Percentiles rank a stretch among this genome's conserved stretches.
Evolutionary conservation across 2,113 vertebrate species (phyloP).

Genomic region (Ia io): DNA sequence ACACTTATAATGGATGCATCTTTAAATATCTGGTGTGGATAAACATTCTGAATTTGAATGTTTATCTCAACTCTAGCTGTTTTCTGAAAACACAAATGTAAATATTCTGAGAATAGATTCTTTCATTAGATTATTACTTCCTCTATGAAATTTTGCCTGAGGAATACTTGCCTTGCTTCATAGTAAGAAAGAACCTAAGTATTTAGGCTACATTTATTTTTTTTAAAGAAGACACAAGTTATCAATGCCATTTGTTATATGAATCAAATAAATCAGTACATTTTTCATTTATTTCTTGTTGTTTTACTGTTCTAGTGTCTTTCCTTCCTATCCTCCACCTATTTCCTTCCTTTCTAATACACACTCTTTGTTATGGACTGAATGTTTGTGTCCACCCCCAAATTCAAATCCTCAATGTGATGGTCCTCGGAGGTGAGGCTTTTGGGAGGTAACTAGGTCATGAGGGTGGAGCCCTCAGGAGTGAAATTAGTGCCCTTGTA

Average conservation of each 20-base stretch:
- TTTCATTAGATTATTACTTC: neutral
- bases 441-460: neutral
- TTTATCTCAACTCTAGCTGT: conserved; percentile 25
- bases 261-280: neutral
- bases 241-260: neutral
- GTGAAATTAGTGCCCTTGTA: neutral
- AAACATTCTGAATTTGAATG: conserved; percentile 12
- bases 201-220: neutral
- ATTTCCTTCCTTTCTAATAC: neutral
- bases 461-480: neutral
- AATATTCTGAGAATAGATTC: conserved; percentile 15
- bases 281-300: neutral
- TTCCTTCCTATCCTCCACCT: neutral
- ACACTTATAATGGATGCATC: neutral
- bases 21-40: neutral
- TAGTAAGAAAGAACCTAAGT: neutral
- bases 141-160: neutral
- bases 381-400: neutral
- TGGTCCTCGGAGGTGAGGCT: neutral
- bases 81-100: conserved; percentile 44
- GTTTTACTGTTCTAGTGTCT: neutral
- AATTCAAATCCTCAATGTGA: neutral
- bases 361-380: neutral
- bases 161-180: neutral
- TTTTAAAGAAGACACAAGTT: neutral